Evolutionary conservation across 2,797 vertebrate species (phyloP).

Genomic region (Scarus forsteni): DNA sequence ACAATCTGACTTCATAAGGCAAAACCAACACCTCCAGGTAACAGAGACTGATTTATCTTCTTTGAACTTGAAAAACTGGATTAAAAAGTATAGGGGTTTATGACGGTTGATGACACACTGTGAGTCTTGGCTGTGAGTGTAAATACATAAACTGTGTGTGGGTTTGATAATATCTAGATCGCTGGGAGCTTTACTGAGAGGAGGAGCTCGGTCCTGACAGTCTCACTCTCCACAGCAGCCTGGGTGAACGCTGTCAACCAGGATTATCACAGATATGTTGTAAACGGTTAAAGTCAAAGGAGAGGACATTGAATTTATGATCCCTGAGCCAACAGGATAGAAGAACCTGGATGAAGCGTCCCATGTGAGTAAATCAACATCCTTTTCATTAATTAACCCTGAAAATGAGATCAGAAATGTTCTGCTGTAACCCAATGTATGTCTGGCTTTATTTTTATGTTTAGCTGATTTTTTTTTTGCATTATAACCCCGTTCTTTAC

Average conservation of each 20-base stretch:
- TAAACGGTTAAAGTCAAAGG: no score
- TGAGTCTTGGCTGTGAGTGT: not conserved
- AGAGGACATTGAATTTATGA: not conserved
- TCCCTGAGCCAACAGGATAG: not conserved
- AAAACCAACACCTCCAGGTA: no score
- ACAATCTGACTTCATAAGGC: not conserved
- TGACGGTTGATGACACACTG: not conserved
- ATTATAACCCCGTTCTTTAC: not conserved
- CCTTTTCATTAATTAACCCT: not conserved
- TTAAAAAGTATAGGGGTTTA: not conserved
- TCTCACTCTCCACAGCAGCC: not conserved
- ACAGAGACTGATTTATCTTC: not conserved
- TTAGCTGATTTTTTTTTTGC: not conserved
- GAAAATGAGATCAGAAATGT: not conserved
- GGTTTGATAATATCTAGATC: not conserved
- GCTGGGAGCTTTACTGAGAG: constrained; percentile 1
- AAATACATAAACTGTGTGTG: not conserved
- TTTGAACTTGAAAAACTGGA: constrained; percentile 19
- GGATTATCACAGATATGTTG: not conserved
- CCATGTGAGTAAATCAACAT: constrained; percentile 57
- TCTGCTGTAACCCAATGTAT: no score
- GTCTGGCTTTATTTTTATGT: not conserved
- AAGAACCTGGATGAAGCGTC: constrained; percentile 39
- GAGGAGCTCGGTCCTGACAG: constrained; percentile 42
- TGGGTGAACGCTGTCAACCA: not conserved